A percentile compares a stretch with the other conserved stretches of the same genome.
phyloP scores from a whole-genome alignment of 1,140 invertebrate species.

The Eurosta solidaginis region DNA sequence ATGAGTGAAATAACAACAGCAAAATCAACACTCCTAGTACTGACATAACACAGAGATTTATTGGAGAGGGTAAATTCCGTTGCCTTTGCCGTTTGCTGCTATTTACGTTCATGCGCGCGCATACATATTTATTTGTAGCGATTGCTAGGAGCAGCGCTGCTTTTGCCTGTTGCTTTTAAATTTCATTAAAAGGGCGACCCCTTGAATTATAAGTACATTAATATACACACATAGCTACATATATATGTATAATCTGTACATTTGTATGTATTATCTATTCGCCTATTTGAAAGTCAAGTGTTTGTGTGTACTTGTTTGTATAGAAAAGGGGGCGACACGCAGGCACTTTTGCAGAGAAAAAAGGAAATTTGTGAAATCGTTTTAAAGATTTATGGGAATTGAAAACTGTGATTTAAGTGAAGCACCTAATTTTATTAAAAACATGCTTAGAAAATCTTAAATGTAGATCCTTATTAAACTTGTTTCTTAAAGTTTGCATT shows the following conservation, averaged over 20 bases:
- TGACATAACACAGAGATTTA: neutral
- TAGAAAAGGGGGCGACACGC: neutral
- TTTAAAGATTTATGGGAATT: too few species aligned
- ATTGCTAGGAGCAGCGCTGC: conserved; percentile 17
- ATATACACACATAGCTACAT: too few species aligned
- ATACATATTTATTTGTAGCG: too few species aligned
- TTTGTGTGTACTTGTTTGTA: neutral
- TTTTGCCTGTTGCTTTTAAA: conserved; percentile 3
- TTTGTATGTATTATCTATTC: neutral
- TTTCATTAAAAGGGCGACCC: conserved; percentile 11
- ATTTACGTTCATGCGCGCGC: too few species aligned
- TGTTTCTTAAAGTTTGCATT: too few species aligned
- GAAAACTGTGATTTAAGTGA: too few species aligned
- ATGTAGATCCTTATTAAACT: too few species aligned
- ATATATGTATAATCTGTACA: neutral
- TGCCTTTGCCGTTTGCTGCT: neutral
- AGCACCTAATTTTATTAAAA: too few species aligned
- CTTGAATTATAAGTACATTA: neutral
- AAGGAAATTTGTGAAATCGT: neutral
- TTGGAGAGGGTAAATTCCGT: neutral
- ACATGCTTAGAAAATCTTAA: too few species aligned
- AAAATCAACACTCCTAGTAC: neutral
- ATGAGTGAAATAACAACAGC: neutral
- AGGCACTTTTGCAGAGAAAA: neutral
- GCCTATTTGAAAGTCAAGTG: neutral